These are phyloP conservation scores for Oxyruncus cristatus DNA, from an alignment of 2,113 vertebrate species.

Conservation along the genomic window DNA sequence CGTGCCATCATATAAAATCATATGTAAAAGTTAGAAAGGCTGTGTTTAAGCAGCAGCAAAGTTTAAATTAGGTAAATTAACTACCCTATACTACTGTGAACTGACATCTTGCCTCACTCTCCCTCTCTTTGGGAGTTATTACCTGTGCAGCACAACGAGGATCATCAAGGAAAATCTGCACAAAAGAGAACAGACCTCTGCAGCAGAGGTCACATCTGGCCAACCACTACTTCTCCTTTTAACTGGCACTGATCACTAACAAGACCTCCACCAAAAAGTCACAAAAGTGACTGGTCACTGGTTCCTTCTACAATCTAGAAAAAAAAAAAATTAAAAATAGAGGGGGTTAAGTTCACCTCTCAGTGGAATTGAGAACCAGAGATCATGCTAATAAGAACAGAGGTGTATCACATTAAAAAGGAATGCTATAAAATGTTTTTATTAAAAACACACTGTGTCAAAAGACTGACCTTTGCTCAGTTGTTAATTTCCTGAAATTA, in stretches of 20 bases:
- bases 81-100: not conserved
- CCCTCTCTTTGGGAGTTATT: not conserved
- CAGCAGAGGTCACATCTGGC: not conserved
- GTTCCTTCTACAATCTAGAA: not conserved
- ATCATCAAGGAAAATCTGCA: not conserved
- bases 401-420: not conserved
- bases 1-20: not conserved
- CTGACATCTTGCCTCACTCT: not conserved
- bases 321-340: accelerated
- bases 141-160: not conserved
- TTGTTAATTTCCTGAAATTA: not conserved
- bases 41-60: not conserved
- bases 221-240: not conserved
- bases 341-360: not conserved
- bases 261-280: not conserved
- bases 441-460: not conserved
- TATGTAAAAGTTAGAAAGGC: not conserved
- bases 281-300: not conserved
- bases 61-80: not conserved
- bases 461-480: not conserved
- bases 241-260: not conserved
- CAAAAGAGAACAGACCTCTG: not conserved
- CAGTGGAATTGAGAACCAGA: not conserved
- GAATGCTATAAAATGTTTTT: not conserved
- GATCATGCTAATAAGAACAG: not conserved